These are phyloP conservation scores for Ceratosolen fusciceps DNA, from an alignment of 1,140 invertebrate species.

Conservation along the genomic window DNA sequence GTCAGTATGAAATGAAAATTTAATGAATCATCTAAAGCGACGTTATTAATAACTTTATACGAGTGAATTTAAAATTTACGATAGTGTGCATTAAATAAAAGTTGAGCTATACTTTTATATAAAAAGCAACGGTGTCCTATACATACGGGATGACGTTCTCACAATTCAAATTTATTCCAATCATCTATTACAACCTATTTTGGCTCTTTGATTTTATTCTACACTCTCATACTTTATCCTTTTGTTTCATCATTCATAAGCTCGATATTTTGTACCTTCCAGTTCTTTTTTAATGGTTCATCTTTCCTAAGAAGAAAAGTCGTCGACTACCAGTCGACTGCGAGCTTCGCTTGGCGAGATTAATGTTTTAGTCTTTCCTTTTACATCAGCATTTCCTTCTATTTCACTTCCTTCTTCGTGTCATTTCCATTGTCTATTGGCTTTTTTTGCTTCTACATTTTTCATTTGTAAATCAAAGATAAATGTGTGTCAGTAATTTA, in stretches of 20 bases:
- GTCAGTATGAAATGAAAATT: no score
- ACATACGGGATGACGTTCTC: not conserved
- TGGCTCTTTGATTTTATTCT: not conserved
- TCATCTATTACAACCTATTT: constrained; percentile 32
- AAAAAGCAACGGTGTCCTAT: not conserved
- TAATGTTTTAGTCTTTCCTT: not conserved
- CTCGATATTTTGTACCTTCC: not conserved
- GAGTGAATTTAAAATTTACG: no score
- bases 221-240: not conserved
- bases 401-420: not conserved
- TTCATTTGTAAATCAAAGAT: not conserved
- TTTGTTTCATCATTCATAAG: not conserved
- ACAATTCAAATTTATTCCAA: no score
- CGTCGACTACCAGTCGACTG: no score
- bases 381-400: not conserved
- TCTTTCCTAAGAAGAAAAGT: no score
- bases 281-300: not conserved
- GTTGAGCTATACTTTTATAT: not conserved
- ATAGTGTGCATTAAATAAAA: no score
- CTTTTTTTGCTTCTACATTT: not conserved
- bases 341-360: constrained; percentile 7
- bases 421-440: not conserved
- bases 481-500: constrained; percentile 37
- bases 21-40: no score
- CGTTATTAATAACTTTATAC: no score